Evolutionary conservation across 2,888 invertebrate genomes (phyloP).

Genomic region (Ariolimax columbianus): DNA sequence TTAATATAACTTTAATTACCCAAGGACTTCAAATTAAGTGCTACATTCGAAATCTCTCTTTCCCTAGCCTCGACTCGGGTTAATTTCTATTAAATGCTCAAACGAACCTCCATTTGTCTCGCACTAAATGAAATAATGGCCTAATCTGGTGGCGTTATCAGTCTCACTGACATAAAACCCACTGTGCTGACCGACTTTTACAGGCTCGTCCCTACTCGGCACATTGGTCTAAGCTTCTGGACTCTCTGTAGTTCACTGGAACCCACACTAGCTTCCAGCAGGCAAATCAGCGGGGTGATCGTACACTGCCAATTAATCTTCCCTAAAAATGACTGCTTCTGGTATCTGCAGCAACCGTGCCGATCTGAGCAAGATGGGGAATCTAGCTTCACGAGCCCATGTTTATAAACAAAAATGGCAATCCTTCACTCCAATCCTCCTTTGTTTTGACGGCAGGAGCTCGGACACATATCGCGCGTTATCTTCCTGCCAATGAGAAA

Average conservation of each 20-base stretch:
- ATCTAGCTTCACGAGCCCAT: background rate
- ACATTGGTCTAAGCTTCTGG: background rate
- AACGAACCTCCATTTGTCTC: background rate
- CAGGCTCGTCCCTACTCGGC: too few relatives aligned
- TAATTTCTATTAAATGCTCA: background rate
- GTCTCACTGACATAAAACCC: background rate
- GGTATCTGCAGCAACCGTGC: background rate
- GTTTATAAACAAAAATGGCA: conserved; percentile 27
- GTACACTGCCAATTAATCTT: conserved; percentile 3
- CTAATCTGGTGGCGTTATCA: background rate
- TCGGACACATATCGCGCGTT: conserved; percentile 33
- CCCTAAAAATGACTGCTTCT: background rate
- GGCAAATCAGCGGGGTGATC: background rate
- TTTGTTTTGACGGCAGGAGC: conserved; percentile 22
- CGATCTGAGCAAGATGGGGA: background rate
- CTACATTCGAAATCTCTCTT: background rate
- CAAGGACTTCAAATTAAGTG: background rate
- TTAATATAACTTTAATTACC: too few relatives aligned
- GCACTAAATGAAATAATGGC: background rate
- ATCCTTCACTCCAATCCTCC: conserved; percentile 20
- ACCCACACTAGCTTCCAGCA: background rate
- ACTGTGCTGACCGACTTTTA: conserved; percentile 1
- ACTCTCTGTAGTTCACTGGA: background rate
- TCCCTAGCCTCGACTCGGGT: background rate
- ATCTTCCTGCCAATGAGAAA: conserved; percentile 26